phyloP scores from a whole-genome alignment of 2,113 vertebrate genomes.

The Cebus imitator region DNA sequence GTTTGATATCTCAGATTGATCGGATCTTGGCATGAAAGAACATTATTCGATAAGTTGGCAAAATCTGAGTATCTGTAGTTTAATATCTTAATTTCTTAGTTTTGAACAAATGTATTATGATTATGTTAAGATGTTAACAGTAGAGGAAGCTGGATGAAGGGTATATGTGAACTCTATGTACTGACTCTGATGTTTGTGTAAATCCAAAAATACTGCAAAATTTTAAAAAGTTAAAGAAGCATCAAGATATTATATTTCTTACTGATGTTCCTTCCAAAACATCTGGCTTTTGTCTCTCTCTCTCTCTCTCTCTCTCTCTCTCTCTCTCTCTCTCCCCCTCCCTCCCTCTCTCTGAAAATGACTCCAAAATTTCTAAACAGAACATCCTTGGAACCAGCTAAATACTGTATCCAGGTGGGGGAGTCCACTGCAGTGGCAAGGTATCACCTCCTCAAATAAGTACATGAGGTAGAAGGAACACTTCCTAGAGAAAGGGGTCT shows the following conservation, averaged over 20 bases:
- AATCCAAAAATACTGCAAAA: constrained; percentile 14
- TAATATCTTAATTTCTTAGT: not conserved
- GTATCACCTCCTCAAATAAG: not conserved
- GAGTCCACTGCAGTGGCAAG: not conserved
- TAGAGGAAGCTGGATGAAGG: not conserved
- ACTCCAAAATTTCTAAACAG: not conserved
- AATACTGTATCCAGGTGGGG: not conserved
- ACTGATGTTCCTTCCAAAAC: not conserved
- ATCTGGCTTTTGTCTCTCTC: not conserved
- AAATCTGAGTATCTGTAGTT: not conserved
- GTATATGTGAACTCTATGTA: not conserved
- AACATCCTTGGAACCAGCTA: not conserved
- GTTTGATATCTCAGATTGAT: not conserved
- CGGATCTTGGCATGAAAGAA: not conserved
- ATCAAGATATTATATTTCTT: not conserved
- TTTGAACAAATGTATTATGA: not conserved
- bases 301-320: not conserved
- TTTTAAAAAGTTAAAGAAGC: not conserved
- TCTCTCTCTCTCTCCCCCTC: not conserved
- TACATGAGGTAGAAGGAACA: not conserved
- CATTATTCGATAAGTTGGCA: not conserved
- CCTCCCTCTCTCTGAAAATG: not conserved
- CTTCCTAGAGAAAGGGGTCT: not conserved
- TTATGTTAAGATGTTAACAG: not conserved
- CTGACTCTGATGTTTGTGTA: not conserved